Evolutionary conservation across 2,113 vertebrate genomes (phyloP), one percentile per base, ranked within the genome.

Genomic region (Tursiops truncatus): DNA sequence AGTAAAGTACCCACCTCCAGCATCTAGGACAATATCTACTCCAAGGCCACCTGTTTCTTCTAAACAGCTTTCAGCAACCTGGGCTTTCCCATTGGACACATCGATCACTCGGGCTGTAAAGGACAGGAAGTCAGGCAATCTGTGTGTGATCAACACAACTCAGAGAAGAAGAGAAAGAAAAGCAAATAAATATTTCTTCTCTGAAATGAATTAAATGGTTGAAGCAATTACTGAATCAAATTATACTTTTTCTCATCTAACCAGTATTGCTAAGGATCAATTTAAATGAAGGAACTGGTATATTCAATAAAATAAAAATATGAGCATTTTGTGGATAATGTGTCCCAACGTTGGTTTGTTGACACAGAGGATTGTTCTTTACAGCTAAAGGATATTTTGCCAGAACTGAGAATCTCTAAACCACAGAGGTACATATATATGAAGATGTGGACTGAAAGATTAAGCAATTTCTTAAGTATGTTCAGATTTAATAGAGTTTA

Each of bases 21-120:
- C 98, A 95, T 99, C 99, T 28, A 99, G 93, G 12, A 99, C 98
- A 31, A 99, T 99, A 92, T 99, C 99, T 86, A 99, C 99, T 82
- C 99, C 99, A 60, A 99, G 98, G 92, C 99, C 99, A 26, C 99
- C 99, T 0, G 99, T 99, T 98, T 99, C 99, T 98, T 99, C 99
- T 98, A 99, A 95, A 89, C 99, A 99, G 58, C 98, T 99, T 25
- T 99, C 98, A 73, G 99, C 99, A 93, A 99, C 97, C 18, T 99
- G 99, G 2, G 98, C 97, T 80, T 99, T 99, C 20, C 98, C 96
- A 17, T 98, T 99, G 65, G 98, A 99, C 28, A 99, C 95, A 8
- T 99, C 99, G 58, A 99, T 99, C 84, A 99, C 99, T 63, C 99
- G 99, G 94, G 98, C 99, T 99, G 97, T 60, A 85, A 97, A 73